Evolutionary conservation across 2,888 invertebrate genomes (phyloP).

Genomic region (Serripes groenlandicus): DNA sequence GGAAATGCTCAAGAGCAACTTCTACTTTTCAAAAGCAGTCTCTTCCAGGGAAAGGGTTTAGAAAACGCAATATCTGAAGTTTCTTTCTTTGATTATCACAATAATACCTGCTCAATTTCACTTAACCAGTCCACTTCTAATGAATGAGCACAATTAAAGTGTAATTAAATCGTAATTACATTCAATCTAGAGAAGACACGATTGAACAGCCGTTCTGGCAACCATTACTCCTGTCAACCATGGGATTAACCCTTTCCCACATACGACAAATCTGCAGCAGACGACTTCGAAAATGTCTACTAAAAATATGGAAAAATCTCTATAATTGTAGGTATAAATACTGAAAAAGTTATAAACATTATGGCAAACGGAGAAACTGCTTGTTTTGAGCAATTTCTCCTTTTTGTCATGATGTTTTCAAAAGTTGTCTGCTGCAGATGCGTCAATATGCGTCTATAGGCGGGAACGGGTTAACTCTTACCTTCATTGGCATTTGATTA

Average conservation of each 20-base stretch:
- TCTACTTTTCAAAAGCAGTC: too few relatives aligned
- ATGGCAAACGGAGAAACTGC: neutral
- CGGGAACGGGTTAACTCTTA: too few relatives aligned
- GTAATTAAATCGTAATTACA: conserved; percentile 28
- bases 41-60: neutral
- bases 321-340: neutral
- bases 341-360: neutral
- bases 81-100: conserved; percentile 10
- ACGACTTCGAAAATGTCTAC: neutral
- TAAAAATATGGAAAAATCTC: neutral
- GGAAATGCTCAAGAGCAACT: neutral
- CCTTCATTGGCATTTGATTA: too few relatives aligned
- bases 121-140: conserved; percentile 29
- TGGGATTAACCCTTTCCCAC: neutral
- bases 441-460: too few relatives aligned
- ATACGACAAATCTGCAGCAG: neutral
- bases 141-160: conserved; percentile 24
- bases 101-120: conserved; percentile 14
- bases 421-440: too few relatives aligned
- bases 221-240: neutral
- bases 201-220: neutral
- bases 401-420: neutral
- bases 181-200: conserved; percentile 17
- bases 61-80: neutral
- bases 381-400: neutral